These are phyloP conservation scores for Kryptopterus vitreolus DNA, from an alignment of 2,797 vertebrate species.

Conservation along the genomic window DNA sequence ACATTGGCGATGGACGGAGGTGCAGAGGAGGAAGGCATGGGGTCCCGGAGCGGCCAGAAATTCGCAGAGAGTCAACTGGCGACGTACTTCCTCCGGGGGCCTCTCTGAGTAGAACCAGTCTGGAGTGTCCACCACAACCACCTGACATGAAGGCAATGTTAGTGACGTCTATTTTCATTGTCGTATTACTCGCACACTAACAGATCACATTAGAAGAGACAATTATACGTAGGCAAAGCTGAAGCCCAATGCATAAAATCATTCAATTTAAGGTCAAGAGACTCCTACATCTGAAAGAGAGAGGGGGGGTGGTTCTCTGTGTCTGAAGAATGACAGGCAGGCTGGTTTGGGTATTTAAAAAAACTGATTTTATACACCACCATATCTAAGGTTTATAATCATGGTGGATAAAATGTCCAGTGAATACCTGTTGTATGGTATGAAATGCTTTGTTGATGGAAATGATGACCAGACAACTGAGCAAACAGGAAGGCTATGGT, in stretches of 20 bases:
- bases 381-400: neutral
- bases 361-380: neutral
- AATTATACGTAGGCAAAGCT: no score
- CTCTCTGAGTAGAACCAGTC: conserved; percentile 68
- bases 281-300: neutral
- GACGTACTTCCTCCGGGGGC: conserved; percentile 61
- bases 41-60: conserved; percentile 70
- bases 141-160: conserved; percentile 53
- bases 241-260: neutral
- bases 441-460: neutral
- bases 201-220: neutral
- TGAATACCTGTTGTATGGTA: neutral
- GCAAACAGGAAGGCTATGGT: neutral
- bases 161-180: neutral
- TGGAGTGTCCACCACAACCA: conserved; percentile 69
- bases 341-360: neutral
- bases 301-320: no score
- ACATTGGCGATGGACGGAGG: conserved; percentile 63
- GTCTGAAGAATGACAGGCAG: neutral
- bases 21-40: conserved; percentile 73
- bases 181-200: neutral
- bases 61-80: conserved; percentile 64
- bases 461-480: neutral
- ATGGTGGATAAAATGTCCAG: neutral
- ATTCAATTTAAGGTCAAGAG: neutral